Base-by-base conservation (phyloP, 1,140 invertebrate genomes). In the Gonatopus flavifemur region DNA sequence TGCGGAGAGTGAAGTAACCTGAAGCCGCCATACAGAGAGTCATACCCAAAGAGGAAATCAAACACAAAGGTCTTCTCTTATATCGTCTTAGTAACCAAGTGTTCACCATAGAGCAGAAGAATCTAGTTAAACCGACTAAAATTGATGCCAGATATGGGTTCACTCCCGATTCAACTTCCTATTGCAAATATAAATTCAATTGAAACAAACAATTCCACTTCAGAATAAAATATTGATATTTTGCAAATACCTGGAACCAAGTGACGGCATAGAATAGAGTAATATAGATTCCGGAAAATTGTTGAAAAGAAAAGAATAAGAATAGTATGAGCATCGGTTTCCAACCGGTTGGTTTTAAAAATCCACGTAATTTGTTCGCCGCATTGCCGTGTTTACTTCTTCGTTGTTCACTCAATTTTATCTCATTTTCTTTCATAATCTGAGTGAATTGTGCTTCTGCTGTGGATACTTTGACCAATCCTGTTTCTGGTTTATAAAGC, bases 261-360 rank as follows among this genome's bases (percentile, higher is more conserved):
- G 82, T 83, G n/a, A 87, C 83, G 0, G 86, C 82, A 59, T 87
- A 88, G 57, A 88, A 88, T 21, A 88, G 77, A 9, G 86, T 83
- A 2, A 86, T 84, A 62, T 88, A 85, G 58, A 86, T 82, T 24
- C 84, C 84, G 28, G 79, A 78, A 39, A 83, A 81, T 57, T 86
- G 83, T 62, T 86, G 84, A 47, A 86, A 82, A 6, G 80, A 69
- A 52, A 86, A 86, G 3, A 86, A 67, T 0, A 77, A 59, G 12
- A 81, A 68, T 4, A 85, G 67, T 46, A 86, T 79, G 2, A 79
- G 31, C 54, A 84, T 67, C 0, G 84, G 84, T 59, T 85, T 85
- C 67, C 81, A 83, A 15, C 82, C 82, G 3, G 80, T 83, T 7
- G 83, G 82, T 47, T 79, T 77, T 0, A 77, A 39, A 8, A 84